These are phyloP conservation scores for Gallinago stenura DNA, from an alignment of 2,797 vertebrate species.

Conservation along the genomic window DNA sequence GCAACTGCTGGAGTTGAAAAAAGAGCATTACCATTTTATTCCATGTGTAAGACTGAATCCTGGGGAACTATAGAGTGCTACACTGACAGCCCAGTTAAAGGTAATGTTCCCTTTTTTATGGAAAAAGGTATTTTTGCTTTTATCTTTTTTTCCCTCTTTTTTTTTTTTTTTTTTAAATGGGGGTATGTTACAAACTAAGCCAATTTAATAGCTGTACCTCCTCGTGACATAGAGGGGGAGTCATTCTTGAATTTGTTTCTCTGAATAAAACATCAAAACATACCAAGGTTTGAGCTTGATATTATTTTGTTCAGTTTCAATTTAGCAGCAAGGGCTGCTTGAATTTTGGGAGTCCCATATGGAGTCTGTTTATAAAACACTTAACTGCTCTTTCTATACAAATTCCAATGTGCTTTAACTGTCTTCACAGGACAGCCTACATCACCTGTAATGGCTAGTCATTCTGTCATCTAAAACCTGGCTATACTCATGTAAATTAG, in stretches of 20 bases:
- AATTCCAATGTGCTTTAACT: background rate
- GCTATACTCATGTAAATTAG: background rate
- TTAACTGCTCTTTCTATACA: background rate
- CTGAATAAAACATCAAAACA: background rate
- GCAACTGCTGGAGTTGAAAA: background rate
- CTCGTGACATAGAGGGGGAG: background rate
- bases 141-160: too few relatives aligned
- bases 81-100: background rate
- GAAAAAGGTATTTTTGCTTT: background rate
- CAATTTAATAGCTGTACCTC: background rate
- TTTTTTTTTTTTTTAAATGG: background rate
- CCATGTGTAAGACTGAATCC: background rate
- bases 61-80: background rate
- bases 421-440: background rate
- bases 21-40: background rate
- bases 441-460: background rate
- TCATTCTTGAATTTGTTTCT: background rate
- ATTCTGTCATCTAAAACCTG: background rate
- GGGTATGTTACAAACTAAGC: background rate
- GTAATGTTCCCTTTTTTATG: background rate
- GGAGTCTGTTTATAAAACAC: background rate
- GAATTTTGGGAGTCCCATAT: background rate
- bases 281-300: background rate
- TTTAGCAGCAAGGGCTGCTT: background rate
- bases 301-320: background rate